Evolutionary conservation across 2,797 vertebrate genomes (phyloP), one percentile per base, ranked within the genome.

Genomic region (Octomys mimax): DNA sequence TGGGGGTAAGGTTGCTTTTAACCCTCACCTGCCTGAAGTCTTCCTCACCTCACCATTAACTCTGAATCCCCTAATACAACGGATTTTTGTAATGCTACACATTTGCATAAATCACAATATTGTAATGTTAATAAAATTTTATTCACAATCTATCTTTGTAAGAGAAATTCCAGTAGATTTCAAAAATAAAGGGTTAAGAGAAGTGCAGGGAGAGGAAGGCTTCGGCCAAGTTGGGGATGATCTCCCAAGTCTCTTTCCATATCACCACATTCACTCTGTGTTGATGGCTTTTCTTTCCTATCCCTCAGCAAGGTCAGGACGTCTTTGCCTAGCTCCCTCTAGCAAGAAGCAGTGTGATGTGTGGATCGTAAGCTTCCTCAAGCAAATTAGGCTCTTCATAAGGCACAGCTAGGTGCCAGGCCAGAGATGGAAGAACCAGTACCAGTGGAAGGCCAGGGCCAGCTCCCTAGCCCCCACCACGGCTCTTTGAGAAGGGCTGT

Each of bases 401-500:
- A 94, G n/a, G 49, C 73, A 36, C n/a, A 70, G 22, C 24, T 70
- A 85, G 71, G 68, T 57, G 0, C 66, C 81, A 95, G 81, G 86
- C 84, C 92, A 0, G 82, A 75, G 57, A 96, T 98, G 98, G 98
- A 98, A 84, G 98, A 98, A 66, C 90, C 96, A 0, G 18, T 80
- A 54, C 95, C 94, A 24, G 97, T 98, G 62, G 98, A 99, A 95
- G 98, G 98, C 90, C 99, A 98, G 7, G 96, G 98, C 12, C 99
- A 98, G 96, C 98, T 98, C 24, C 99, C 99, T 62, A 99, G 99
- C 92, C 98, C 99, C 68, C 98, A 97, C 78, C 98, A 98, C 2
- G 96, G 99, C 95, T 99, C 99, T n/a, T 54, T 98, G 96, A 98
- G 99, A 88, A 99, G 98, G 95, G 99, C 99, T 1, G 98, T 99